Conservation (phyloP, 1,140 invertebrate species). For the Diabrotica undecimpunctata region DNA sequence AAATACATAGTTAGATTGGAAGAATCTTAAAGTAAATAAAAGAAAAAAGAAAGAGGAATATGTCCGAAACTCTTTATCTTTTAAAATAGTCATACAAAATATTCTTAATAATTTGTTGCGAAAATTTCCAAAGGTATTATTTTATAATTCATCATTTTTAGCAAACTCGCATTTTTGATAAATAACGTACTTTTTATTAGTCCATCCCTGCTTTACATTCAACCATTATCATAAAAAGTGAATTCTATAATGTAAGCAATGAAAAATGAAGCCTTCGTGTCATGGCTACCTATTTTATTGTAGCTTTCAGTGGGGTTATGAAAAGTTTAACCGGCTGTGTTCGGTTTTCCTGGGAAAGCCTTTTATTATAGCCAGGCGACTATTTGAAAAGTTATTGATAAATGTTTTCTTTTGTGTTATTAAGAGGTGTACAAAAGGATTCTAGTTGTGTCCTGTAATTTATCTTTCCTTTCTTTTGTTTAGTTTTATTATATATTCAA, state of each 20-base stretch:
- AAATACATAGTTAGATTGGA: too few relatives aligned
- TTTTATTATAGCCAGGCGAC: neutral
- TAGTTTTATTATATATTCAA: too few relatives aligned
- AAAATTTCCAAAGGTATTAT: too few relatives aligned
- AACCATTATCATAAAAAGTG: neutral
- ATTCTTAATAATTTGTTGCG: too few relatives aligned
- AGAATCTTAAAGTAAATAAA: too few relatives aligned
- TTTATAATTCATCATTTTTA: too few relatives aligned
- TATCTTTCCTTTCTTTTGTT: too few relatives aligned
- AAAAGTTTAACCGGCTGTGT: neutral
- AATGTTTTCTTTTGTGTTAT: neutral
- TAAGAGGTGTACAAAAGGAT: neutral
- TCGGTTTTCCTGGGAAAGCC: neutral
- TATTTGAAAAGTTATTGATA: slow-evolving; percentile 1
- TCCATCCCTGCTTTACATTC: neutral
- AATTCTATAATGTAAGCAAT: neutral
- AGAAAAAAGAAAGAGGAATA: too few relatives aligned
- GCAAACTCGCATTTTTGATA: too few relatives aligned
- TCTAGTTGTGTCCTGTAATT: neutral
- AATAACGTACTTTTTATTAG: neutral
- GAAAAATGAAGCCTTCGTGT: slow-evolving; percentile 2
- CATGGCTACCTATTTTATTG: slow-evolving; percentile 1
- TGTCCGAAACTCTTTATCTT: too few relatives aligned
- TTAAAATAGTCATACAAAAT: too few relatives aligned
- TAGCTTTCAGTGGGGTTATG: neutral